Conservation (phyloP, 2,113 vertebrate species). For the Alosa alosa region DNA sequence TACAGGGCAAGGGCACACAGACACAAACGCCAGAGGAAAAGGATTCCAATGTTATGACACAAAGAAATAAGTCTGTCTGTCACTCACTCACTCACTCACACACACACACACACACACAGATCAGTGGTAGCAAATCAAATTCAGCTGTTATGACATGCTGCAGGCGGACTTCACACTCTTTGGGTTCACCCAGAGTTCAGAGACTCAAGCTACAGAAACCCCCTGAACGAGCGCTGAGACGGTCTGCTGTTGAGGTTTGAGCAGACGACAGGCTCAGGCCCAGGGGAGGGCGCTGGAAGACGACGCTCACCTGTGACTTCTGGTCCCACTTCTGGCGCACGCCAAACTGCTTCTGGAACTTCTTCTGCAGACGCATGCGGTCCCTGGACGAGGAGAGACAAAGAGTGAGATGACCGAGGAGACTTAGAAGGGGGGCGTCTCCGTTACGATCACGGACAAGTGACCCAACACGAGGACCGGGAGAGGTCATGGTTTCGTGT, state of each 20-base stretch:
- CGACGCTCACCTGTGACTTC: conserved; percentile 86
- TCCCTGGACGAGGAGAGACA: conserved; percentile 71
- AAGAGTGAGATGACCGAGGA: neutral
- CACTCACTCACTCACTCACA: too few relatives aligned
- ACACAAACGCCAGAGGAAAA: neutral
- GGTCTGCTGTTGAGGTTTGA: too few relatives aligned
- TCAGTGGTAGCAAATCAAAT: neutral
- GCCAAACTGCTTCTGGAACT: conserved; percentile 99
- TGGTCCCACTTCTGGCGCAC: conserved; percentile 99
- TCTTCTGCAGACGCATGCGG: conserved; percentile 94
- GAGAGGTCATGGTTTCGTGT: too few relatives aligned
- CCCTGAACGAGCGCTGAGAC: neutral
- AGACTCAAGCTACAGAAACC: neutral
- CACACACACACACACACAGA: too few relatives aligned
- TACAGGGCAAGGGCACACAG: neutral
- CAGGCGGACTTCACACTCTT: neutral
- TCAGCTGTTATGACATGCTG: neutral
- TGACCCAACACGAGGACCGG: too few relatives aligned
- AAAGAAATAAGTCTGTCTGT: neutral
- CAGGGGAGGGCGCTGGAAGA: too few relatives aligned
- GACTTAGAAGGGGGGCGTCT: neutral
- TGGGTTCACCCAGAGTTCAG: neutral
- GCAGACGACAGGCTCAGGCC: too few relatives aligned
- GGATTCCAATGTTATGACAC: neutral
- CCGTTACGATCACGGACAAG: neutral